Evolutionary conservation across 2,113 vertebrate species (phyloP), one percentile per base, ranked within the genome.

Genomic region (Trematomus loennbergii): DNA sequence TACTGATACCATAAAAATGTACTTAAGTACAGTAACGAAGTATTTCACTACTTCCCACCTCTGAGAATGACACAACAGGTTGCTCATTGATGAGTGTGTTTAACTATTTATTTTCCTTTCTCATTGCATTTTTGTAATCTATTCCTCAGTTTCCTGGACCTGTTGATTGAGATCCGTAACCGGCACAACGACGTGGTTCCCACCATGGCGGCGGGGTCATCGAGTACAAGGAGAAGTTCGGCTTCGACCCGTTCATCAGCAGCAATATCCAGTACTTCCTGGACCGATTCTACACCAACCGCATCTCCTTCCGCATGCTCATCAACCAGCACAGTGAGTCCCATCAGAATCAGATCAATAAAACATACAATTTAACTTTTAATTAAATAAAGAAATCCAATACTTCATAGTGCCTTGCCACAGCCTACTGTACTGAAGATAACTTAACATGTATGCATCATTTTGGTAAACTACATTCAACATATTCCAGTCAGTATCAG

Each of bases 291-390:
- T 99, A 98, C 91, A 99, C 96, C 93, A 99, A 97, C 84, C 96
- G 97, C 85, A 98, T 98, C 91, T 99, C 97, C n/a, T 98, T 98
- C 93, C 96, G 97, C 76, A 98, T 98, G 97, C 96, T 98, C 84
- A 98, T 99, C 94, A 98, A 98, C 93, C 97, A 99, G 79, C 97
- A 98, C 95, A 98, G 97, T 99, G 95, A 96, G 97, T 96, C 85
- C 69, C 16, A n/a, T n/a, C n/a, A n/a, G 6, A 8, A 40, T 4
- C 29, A 29, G 29, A 29, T 29, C 29, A 29, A 4, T 29, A 4
- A 29, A 29, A 29, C 29, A 29, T 4, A 29, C 29, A 29, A 4
- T 3, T 29, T 4, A 4, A 29, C 29, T 4, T 29, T 29, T 29
- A 4, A 29, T 29, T 4, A 29, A 29, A 4, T 29, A 29, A 29